Percentiles rank a stretch among this genome's conserved stretches.
phyloP scores from a whole-genome alignment of 2,888 invertebrate genomes.

The Orchesella flavescens region DNA sequence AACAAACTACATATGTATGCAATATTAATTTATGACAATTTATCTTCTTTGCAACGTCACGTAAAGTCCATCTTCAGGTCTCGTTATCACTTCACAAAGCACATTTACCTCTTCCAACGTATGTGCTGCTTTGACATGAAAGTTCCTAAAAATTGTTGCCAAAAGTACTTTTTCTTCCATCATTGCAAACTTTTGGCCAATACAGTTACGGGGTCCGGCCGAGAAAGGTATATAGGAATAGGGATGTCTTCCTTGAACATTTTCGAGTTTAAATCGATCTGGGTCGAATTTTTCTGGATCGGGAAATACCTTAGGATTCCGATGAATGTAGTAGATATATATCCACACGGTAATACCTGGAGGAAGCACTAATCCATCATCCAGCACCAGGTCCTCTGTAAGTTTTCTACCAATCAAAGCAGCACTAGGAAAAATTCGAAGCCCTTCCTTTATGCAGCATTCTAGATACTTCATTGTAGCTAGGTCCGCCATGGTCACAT shows the following conservation, averaged over 20 bases:
- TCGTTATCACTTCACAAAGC: no score
- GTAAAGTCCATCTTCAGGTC: no score
- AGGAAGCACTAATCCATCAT: slow-evolving; percentile 72
- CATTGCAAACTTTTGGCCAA: slow-evolving; percentile 78
- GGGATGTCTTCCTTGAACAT: slow-evolving; percentile 74
- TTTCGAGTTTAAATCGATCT: slow-evolving; percentile 76
- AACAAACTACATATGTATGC: no score
- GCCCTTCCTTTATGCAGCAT: slow-evolving; percentile 74
- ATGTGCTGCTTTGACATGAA: slow-evolving; percentile 77
- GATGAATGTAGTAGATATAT: slow-evolving; percentile 74
- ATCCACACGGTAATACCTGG: slow-evolving; percentile 73
- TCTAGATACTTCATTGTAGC: slow-evolving; percentile 74
- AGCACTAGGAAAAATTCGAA: slow-evolving; percentile 74
- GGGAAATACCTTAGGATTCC: slow-evolving; percentile 75
- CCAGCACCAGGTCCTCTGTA: slow-evolving; percentile 72
- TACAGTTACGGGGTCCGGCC: slow-evolving; percentile 73
- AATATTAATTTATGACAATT: no score
- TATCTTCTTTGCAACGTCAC: background rate
- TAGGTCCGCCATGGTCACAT: slow-evolving; percentile 73
- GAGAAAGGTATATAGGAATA: slow-evolving; percentile 74
- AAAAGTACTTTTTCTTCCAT: slow-evolving; percentile 78
- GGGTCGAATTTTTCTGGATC: slow-evolving; percentile 76
- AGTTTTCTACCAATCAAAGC: slow-evolving; percentile 73
- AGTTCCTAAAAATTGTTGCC: slow-evolving; percentile 78
- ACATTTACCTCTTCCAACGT: slow-evolving; percentile 76